phyloP scores from a whole-genome alignment of 2,113 vertebrate species.

The Gopherus evgoodei region DNA sequence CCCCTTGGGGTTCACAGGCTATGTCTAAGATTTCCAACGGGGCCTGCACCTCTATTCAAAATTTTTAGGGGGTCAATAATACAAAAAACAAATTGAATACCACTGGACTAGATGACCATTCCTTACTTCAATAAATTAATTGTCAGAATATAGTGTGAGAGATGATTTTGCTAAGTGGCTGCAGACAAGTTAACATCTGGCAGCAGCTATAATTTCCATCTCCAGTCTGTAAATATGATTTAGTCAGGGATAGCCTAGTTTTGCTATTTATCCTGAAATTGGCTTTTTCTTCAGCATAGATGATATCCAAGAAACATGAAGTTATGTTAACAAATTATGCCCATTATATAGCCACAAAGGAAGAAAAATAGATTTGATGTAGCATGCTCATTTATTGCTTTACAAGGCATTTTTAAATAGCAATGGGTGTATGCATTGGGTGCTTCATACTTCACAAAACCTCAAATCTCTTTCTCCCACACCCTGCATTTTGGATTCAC shows the following conservation, averaged over 20 bases:
- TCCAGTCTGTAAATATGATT: conserved; percentile 30
- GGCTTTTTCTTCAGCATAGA: conserved; percentile 2
- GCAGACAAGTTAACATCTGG: conserved; percentile 5
- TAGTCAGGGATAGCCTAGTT: conserved; percentile 6
- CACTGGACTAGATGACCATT: not conserved
- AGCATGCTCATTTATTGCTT: not conserved
- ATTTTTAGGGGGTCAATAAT: not conserved
- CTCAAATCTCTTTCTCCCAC: not conserved
- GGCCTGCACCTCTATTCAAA: not conserved
- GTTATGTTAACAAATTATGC: conserved; percentile 45
- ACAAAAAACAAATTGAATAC: not conserved
- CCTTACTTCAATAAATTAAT: conserved; percentile 25
- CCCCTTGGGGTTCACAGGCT: not conserved
- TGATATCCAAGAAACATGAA: conserved; percentile 43
- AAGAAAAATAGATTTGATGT: conserved; percentile 20
- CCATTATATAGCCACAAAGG: not conserved
- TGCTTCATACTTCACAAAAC: not conserved
- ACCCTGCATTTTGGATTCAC: not conserved
- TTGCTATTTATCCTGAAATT: conserved; percentile 49
- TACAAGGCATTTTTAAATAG: not conserved
- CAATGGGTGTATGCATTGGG: not conserved
- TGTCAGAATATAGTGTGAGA: not conserved
- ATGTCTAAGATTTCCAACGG: not conserved
- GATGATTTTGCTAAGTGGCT: conserved; percentile 32
- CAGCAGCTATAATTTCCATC: conserved; percentile 47